phyloP scores from a whole-genome alignment of 2,888 invertebrate genomes.

The Phytoseiulus persimilis region DNA sequence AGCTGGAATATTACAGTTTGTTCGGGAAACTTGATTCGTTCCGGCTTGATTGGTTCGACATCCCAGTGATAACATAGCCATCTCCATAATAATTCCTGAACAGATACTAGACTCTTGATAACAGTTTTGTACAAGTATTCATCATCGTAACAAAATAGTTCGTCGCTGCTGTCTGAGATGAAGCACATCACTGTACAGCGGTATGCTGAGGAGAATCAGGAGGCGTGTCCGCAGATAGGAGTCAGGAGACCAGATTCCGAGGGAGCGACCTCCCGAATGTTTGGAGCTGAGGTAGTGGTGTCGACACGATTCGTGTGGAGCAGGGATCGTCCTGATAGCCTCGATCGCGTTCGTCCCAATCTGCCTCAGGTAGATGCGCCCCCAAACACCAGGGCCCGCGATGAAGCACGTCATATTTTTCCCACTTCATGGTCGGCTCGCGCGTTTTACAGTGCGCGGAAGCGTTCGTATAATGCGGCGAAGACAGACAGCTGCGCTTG shows the following conservation, averaged over 20 bases:
- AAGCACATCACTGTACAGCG: background rate
- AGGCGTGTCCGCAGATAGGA: background rate
- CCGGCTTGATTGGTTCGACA: background rate
- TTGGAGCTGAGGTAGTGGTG: background rate
- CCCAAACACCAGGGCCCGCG: too few species aligned
- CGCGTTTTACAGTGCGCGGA: background rate
- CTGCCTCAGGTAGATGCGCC: too few species aligned
- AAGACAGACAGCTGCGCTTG: background rate
- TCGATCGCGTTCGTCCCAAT: background rate
- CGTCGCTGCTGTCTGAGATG: background rate
- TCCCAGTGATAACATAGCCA: background rate
- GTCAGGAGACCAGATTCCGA: background rate
- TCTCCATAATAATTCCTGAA: background rate
- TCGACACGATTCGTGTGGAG: background rate
- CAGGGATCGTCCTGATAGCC: background rate
- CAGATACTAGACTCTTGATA: background rate
- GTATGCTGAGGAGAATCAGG: background rate
- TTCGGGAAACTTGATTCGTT: background rate
- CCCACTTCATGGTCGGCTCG: background rate
- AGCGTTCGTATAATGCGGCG: background rate
- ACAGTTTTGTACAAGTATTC: background rate
- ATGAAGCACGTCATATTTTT: too few species aligned
- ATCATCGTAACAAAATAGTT: background rate
- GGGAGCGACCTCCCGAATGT: background rate
- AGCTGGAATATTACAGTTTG: background rate